Percentiles rank a stretch among this genome's conserved stretches.
phyloP scores from a whole-genome alignment of 2,888 invertebrate species.

The Cataglyphis albicans region DNA sequence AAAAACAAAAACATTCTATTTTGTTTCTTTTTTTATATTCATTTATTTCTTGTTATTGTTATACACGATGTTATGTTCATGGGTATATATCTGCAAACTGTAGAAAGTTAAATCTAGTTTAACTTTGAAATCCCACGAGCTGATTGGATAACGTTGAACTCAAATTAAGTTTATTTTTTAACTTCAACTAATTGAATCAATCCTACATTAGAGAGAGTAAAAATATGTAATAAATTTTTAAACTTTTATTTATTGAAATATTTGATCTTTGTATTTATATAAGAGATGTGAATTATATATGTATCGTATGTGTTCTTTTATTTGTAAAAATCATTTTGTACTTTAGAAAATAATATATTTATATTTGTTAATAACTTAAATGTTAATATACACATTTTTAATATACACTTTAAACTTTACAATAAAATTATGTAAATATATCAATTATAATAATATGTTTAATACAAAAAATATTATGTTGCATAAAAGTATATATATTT shows the following conservation, averaged over 20 bases:
- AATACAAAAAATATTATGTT: neutral
- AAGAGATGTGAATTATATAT: neutral
- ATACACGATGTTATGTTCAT: conserved; percentile 38
- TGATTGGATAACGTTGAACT: conserved; percentile 53
- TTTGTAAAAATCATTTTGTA: neutral
- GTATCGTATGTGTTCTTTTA: neutral
- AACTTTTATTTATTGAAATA: conserved; percentile 13
- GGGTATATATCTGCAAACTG: conserved; percentile 1
- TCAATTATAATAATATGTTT: neutral
- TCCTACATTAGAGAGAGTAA: conserved; percentile 26
- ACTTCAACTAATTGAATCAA: conserved; percentile 21
- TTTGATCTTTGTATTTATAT: conserved; percentile 3
- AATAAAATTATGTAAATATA: neutral
- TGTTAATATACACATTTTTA: neutral
- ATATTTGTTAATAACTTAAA: neutral
- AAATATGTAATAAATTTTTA: conserved; percentile 30
- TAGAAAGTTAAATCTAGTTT: conserved; percentile 55
- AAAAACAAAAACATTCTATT: neutral
- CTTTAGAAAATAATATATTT: neutral
- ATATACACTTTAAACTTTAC: neutral
- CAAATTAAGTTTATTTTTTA: conserved; percentile 59
- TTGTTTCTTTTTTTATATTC: neutral
- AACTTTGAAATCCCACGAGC: conserved; percentile 48
- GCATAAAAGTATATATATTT: neutral
- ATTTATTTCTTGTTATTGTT: neutral